phyloP scores from a whole-genome alignment of 2,113 vertebrate species.

The Phoxinus phoxinus region DNA sequence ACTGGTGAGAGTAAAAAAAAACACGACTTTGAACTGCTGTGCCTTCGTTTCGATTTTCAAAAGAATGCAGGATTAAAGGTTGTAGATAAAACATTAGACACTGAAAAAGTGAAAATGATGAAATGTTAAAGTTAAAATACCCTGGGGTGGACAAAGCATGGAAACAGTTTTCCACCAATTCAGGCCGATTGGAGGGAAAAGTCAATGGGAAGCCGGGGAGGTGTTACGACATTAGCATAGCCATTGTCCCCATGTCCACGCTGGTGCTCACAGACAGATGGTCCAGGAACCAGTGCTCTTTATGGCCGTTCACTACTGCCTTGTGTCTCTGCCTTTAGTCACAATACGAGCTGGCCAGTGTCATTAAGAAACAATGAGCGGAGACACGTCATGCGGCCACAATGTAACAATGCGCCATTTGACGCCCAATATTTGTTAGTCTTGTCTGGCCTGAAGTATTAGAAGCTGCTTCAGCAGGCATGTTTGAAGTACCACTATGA shows the following conservation, averaged over 20 bases:
- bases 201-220: constrained; percentile 29
- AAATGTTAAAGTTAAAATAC: not conserved
- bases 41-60: not conserved
- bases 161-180: not conserved
- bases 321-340: not conserved
- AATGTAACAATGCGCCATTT: not conserved
- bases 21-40: not conserved
- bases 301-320: constrained; percentile 63
- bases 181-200: constrained; percentile 4
- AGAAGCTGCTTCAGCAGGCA: not conserved
- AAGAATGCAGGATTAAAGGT: not conserved
- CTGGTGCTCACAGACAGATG: constrained; percentile 74
- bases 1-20: too few relatives aligned
- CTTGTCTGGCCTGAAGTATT: not conserved
- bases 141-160: not conserved
- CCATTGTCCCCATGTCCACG: constrained; percentile 9
- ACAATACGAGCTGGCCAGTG: constrained; percentile 17
- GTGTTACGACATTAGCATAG: constrained; percentile 48
- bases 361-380: constrained; percentile 33
- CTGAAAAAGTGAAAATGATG: not conserved
- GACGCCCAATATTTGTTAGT: not conserved
- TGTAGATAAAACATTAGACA: not conserved
- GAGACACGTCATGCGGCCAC: constrained; percentile 15
- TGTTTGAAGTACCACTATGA: not conserved
- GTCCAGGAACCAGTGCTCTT: constrained; percentile 66